A percentile compares a stretch with the other conserved stretches of the same genome.
Conservation (phyloP, 2,797 vertebrate species). For the Cirrhinus molitorella region DNA sequence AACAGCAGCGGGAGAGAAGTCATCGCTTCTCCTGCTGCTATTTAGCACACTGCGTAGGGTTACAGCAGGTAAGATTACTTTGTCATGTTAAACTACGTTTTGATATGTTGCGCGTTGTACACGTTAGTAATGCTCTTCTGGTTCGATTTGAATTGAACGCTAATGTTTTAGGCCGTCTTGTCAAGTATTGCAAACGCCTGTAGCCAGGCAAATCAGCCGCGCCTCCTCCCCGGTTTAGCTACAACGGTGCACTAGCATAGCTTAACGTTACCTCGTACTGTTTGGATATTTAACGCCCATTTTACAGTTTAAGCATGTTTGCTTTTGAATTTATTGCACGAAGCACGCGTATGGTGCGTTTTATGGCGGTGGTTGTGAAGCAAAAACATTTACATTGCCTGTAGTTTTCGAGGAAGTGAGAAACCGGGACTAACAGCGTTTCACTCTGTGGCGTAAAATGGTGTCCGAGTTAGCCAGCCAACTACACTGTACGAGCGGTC, state of each 20-base stretch:
- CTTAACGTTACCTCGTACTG: slow-evolving; percentile 14
- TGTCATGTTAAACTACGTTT: background rate
- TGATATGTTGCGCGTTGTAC: background rate
- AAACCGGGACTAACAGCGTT: slow-evolving; percentile 28
- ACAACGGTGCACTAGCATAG: slow-evolving; percentile 69
- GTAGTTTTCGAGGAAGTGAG: slow-evolving; percentile 21
- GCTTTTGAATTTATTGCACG: background rate
- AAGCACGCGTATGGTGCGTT: background rate
- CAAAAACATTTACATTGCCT: background rate
- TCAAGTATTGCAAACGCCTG: slow-evolving; percentile 38
- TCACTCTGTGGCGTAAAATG: slow-evolving; percentile 51
- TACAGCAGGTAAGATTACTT: slow-evolving; percentile 73
- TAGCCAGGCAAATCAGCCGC: slow-evolving; percentile 66
- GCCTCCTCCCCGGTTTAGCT: slow-evolving; percentile 73
- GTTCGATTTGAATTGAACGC: background rate
- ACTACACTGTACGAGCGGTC: slow-evolving; percentile 42
- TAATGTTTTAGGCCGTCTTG: slow-evolving; percentile 2
- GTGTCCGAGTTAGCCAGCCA: slow-evolving; percentile 47
- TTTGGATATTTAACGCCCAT: background rate
- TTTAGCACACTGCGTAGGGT: slow-evolving; percentile 70
- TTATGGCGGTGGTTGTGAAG: background rate
- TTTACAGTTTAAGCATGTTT: background rate
- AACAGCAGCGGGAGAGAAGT: slow-evolving; percentile 83
- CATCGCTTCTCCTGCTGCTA: slow-evolving; percentile 77
- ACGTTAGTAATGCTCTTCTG: background rate